Evolutionary conservation across 1,140 invertebrate species (phyloP), one percentile per base, ranked within the genome.

Genomic region (Ostrea edulis): DNA sequence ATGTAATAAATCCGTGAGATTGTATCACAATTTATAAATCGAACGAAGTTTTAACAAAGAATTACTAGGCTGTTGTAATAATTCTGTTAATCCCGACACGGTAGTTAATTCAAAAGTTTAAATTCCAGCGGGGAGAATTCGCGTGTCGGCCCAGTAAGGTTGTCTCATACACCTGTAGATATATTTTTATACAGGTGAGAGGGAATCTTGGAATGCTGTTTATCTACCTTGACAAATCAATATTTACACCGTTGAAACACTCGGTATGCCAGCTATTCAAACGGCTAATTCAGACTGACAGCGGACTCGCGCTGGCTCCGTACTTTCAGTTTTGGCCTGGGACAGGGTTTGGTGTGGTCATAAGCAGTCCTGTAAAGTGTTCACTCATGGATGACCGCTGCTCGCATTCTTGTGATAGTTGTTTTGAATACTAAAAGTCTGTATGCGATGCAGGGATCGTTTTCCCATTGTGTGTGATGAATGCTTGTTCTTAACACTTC

Each of bases 211-310:
- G 83, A 84, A 87, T 87, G 87, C 86, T 29, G 86, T 87, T 87
- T 87, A 87, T 87, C 86, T 87, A 87, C 77, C 77, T 83, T 87
- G 44, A 22, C 81, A 82, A 58, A 87, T 87, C 86, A 82, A 87
- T 84, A 84, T 84, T 84, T 84, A 84, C 82, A 87, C 62, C 62
- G 82, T 84, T 71, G 87, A 84, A 82, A 77, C 52, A 81, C 35
- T 68, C 35, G 87, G 82, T 68, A 87, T 84, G 62, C 17, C 51
- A 87, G 82, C 68, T 84, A 87, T 87, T 87, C 71, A 84, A 71
- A 84, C 53, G 35, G 17, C 35, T 11, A 25, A 81, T n/a, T 62
- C 53, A 83, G 25, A 87, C 35, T 83, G 52, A 51, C 71, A 68
- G 44, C 17, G 22, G 55, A 58, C 29, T 35, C 52, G 12, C 35